phyloP scores from a whole-genome alignment of 1,140 invertebrate species.

The Coelopa frigida region DNA sequence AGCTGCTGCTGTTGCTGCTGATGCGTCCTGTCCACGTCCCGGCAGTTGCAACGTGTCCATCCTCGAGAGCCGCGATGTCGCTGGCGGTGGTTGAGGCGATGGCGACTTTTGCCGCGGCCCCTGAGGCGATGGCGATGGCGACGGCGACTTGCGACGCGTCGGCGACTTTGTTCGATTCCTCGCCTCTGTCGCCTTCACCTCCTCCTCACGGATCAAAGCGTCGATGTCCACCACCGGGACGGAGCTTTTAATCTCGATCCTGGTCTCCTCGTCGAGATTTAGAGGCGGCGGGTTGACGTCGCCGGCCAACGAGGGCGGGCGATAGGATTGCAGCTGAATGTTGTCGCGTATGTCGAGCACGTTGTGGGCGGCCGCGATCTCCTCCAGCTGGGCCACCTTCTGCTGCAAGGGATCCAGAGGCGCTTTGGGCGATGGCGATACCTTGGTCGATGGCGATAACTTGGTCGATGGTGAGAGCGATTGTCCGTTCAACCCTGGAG shows the following conservation, averaged over 20 bases:
- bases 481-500: too few relatives aligned
- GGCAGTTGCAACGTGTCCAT: conserved; percentile 4
- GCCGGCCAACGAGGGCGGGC: conserved; percentile 26
- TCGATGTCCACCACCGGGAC: conserved; percentile 32
- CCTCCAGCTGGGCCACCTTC: conserved; percentile 30
- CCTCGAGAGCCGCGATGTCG: neutral
- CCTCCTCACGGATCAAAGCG: conserved; percentile 23
- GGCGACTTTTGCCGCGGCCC: neutral
- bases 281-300: conserved; percentile 19
- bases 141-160: conserved; percentile 14
- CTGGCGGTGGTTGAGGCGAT: conserved; percentile 10
- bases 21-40: neutral
- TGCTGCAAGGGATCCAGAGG: conserved; percentile 25
- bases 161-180: conserved; percentile 27
- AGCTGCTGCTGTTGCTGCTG: conserved; percentile 13
- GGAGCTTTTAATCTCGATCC: conserved; percentile 27
- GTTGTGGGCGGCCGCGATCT: conserved; percentile 27
- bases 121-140: neutral
- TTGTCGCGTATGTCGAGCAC: conserved; percentile 33
- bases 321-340: conserved; percentile 27
- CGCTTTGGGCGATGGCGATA: neutral
- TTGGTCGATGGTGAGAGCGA: too few relatives aligned
- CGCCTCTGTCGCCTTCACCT: conserved; percentile 20
- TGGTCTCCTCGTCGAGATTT: conserved; percentile 27
- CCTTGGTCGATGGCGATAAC: neutral